These are phyloP conservation scores for Cyphomyrus discorhynchus DNA, from an alignment of 2,113 vertebrate species.

Conservation along the genomic window DNA sequence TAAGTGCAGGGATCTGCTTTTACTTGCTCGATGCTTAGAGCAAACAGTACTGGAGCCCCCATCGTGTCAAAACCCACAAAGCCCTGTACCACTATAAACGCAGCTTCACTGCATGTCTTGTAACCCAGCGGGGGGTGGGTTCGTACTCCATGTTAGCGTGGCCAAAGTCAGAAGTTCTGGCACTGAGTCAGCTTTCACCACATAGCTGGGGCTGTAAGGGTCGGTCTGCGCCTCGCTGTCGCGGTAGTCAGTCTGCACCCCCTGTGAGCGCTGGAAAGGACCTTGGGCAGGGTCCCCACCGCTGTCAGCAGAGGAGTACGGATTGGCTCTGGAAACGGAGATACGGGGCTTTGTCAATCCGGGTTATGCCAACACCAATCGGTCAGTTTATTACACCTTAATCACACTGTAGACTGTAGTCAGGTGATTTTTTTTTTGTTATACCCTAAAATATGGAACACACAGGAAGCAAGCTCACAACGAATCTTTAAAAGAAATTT, in stretches of 20 bases:
- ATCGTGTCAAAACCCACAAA: not conserved
- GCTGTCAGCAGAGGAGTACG: not conserved
- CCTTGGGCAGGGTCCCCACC: slow-evolving; percentile 10
- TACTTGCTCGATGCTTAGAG: not conserved
- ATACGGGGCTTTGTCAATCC: not conserved
- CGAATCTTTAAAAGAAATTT: not conserved
- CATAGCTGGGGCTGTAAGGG: slow-evolving; percentile 79
- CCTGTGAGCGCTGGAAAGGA: slow-evolving; percentile 55
- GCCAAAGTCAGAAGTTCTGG: slow-evolving; percentile 81
- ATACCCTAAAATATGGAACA: not conserved
- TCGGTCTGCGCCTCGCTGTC: slow-evolving; percentile 89
- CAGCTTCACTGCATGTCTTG: not conserved
- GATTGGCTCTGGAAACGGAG: slow-evolving; percentile 36
- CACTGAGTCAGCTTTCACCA: slow-evolving; percentile 57
- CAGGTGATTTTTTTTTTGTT: not conserved
- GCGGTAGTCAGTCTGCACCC: slow-evolving; percentile 86
- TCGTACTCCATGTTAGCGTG: slow-evolving; percentile 77
- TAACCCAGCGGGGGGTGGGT: too few species aligned
- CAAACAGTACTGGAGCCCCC: not conserved
- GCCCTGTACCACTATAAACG: not conserved
- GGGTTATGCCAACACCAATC: not conserved
- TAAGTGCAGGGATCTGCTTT: not conserved
- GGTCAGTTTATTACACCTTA: not conserved
- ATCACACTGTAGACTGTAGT: not conserved
- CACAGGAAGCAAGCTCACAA: not conserved